Conservation (phyloP, 2,797 vertebrate species). For the Peromyscus nudipes region DNA sequence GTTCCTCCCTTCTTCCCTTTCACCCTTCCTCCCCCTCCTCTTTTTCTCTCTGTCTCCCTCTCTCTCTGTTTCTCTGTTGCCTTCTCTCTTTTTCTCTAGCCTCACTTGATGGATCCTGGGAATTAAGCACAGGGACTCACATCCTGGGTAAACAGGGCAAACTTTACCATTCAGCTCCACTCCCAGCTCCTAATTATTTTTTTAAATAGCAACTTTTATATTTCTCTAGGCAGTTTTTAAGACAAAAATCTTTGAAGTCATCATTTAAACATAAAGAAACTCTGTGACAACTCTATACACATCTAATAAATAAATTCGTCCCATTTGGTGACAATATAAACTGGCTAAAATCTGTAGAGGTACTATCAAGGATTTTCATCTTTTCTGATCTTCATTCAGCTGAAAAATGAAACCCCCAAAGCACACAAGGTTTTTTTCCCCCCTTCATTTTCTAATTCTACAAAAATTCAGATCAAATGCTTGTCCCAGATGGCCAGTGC, state of each 20-base stretch:
- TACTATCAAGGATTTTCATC: constrained; percentile 35
- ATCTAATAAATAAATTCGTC: constrained; percentile 10
- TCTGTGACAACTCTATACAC: not conserved
- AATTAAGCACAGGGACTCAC: not conserved
- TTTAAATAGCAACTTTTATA: constrained; percentile 50
- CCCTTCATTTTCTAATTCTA: constrained; percentile 2
- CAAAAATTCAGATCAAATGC: constrained; percentile 52
- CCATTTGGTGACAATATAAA: not conserved
- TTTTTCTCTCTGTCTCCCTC: not conserved
- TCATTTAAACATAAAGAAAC: not conserved
- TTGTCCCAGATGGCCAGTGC: not conserved
- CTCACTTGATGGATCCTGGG: not conserved
- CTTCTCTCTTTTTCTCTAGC: not conserved
- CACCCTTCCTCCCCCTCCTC: too few species aligned
- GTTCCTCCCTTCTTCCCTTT: not conserved
- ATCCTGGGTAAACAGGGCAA: not conserved
- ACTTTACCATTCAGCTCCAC: not conserved
- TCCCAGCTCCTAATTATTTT: not conserved
- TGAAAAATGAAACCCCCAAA: constrained; percentile 24
- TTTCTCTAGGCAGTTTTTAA: not conserved
- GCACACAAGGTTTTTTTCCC: not conserved
- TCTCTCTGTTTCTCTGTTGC: too few species aligned
- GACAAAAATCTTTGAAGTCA: constrained; percentile 15
- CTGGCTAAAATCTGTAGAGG: not conserved
- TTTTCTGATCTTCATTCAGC: not conserved